Percentiles rank a stretch among this genome's conserved stretches.
Evolutionary conservation across 2,888 invertebrate species (phyloP).

Genomic region (Loripinus fragilis): DNA sequence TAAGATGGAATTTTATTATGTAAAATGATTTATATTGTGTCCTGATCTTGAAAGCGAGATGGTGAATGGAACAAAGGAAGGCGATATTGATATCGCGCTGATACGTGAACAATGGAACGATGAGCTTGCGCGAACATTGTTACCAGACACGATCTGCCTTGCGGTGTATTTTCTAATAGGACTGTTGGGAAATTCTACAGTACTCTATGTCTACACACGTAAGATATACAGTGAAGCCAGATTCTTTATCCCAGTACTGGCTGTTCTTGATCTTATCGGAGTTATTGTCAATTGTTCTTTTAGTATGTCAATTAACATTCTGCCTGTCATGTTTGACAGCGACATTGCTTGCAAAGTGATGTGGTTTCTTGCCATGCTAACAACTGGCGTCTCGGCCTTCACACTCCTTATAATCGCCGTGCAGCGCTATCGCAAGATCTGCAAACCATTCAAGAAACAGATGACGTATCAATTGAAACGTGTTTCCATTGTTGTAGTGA

Average conservation of each 20-base stretch:
- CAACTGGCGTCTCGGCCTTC: background rate
- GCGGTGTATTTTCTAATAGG: background rate
- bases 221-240: conserved; percentile 3
- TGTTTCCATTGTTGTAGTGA: background rate
- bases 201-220: background rate
- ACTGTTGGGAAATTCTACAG: background rate
- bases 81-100: no score
- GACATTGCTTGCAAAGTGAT: background rate
- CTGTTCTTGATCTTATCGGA: background rate
- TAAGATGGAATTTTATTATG: no score
- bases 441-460: background rate
- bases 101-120: background rate
- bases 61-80: no score
- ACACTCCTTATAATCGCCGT: background rate
- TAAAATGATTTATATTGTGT: no score
- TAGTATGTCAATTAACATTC: background rate
- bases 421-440: background rate
- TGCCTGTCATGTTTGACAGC: background rate
- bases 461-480: background rate
- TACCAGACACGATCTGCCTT: background rate
- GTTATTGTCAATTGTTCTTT: background rate
- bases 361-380: conserved; percentile 3
- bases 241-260: background rate
- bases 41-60: no score
- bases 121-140: background rate